Conservation (phyloP, 2,888 invertebrate species). For the Odontocerum albicorne region DNA sequence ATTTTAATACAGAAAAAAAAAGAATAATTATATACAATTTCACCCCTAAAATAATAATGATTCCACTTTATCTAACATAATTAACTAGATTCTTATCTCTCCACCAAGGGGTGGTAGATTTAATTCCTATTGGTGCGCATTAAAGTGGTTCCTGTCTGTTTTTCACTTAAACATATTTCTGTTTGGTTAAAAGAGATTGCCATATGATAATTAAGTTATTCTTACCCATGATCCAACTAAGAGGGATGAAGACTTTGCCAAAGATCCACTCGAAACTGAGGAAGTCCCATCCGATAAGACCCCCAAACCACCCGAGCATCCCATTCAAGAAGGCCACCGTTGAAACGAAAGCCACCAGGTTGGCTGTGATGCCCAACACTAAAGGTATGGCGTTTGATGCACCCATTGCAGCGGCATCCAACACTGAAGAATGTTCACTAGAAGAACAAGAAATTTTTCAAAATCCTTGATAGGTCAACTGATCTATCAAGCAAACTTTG, state of each 20-base stretch:
- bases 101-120: no score
- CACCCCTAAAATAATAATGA: no score
- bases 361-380: constrained; percentile 85
- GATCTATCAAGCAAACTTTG: background rate
- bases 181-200: no score
- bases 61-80: no score
- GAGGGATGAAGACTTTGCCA: constrained; percentile 87
- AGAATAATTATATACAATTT: no score
- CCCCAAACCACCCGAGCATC: constrained; percentile 78
- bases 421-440: constrained; percentile 78
- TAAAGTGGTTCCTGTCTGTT: no score
- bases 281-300: constrained; percentile 67
- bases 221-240: constrained; percentile 86
- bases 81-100: no score
- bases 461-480: constrained; percentile 2
- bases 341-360: constrained; percentile 89
- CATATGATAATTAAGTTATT: no score
- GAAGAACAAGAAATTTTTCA: no score
- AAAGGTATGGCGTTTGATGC: constrained; percentile 79
- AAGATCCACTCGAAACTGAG: constrained; percentile 73
- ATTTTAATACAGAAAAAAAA: no score
- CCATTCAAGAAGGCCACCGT: constrained; percentile 84
- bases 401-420: constrained; percentile 92
- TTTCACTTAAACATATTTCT: no score
- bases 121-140: no score